phyloP scores from a whole-genome alignment of 1,140 invertebrate genomes.

The Drosophila bipectinata region DNA sequence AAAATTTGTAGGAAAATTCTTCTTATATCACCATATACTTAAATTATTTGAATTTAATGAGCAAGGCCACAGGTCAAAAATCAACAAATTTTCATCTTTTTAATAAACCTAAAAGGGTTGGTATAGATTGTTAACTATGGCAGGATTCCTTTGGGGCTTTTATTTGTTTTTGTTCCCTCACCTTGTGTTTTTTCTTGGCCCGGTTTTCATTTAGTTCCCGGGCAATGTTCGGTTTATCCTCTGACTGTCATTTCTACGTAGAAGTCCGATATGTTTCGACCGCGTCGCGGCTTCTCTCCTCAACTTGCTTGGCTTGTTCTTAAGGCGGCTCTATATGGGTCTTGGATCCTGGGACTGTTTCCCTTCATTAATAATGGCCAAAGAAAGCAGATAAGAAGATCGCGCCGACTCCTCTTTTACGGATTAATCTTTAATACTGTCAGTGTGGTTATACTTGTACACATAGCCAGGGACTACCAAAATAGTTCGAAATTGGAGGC shows the following conservation, averaged over 20 bases:
- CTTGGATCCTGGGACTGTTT: slow-evolving; percentile 35
- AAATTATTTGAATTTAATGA: background rate
- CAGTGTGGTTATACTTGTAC: background rate
- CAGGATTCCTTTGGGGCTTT: background rate
- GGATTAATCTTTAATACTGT: slow-evolving; percentile 19
- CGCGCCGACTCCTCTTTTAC: slow-evolving; percentile 34
- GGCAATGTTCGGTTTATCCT: background rate
- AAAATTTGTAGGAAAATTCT: background rate
- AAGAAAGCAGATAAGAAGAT: slow-evolving; percentile 8
- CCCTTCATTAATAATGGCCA: slow-evolving; percentile 28
- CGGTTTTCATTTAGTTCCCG: background rate
- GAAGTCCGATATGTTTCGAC: slow-evolving; percentile 26
- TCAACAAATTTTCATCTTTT: background rate
- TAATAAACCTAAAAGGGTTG: slow-evolving; percentile 4
- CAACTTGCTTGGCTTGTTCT: slow-evolving; percentile 31
- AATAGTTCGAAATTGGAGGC: background rate
- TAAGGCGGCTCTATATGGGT: slow-evolving; percentile 23
- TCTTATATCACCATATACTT: too few species aligned
- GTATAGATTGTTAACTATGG: background rate
- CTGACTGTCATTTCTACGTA: background rate
- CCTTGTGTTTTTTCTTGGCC: background rate
- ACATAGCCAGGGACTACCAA: background rate
- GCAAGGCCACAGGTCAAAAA: background rate
- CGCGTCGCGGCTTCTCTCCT: slow-evolving; percentile 15
- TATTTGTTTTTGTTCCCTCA: background rate